Evolutionary conservation across 2,888 invertebrate species (phyloP).

Genomic region (Anoplius nigerrimus): DNA sequence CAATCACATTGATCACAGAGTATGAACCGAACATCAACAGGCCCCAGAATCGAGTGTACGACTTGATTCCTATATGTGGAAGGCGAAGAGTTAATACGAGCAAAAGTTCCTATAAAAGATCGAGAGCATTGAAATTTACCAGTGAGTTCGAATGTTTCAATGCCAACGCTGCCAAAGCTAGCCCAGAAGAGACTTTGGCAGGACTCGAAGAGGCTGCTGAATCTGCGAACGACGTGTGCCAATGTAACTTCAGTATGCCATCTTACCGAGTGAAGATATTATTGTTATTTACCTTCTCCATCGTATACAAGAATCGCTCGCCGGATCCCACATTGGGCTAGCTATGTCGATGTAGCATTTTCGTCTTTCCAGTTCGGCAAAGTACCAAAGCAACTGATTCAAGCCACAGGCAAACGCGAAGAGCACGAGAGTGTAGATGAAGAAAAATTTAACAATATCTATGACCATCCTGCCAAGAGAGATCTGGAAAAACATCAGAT

Average conservation of each 20-base stretch:
- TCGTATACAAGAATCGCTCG: constrained; percentile 87
- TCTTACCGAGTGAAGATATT: constrained; percentile 9
- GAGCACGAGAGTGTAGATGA: constrained; percentile 90
- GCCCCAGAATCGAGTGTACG: constrained; percentile 95
- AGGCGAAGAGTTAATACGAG: background rate
- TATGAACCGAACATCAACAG: constrained; percentile 97
- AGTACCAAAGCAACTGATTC: constrained; percentile 96
- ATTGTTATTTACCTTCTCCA: constrained; percentile 82
- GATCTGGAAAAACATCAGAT: constrained; percentile 80
- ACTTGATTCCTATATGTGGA: constrained; percentile 80
- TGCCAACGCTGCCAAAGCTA: constrained; percentile 93
- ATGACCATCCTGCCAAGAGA: constrained; percentile 92
- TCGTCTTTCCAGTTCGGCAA: constrained; percentile 88
- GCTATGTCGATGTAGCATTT: constrained; percentile 86
- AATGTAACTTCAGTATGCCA: background rate
- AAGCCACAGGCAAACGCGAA: constrained; percentile 95
- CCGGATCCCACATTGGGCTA: constrained; percentile 86
- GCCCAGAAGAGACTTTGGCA: constrained; percentile 98
- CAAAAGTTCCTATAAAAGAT: background rate
- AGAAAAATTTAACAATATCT: constrained; percentile 94
- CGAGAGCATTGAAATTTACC: constrained; percentile 65
- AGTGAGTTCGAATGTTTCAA: constrained; percentile 90
- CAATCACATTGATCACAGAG: constrained; percentile 95
- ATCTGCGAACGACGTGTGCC: constrained; percentile 30
- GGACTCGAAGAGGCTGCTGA: constrained; percentile 91